These are phyloP conservation scores for Meloe dianella DNA, from an alignment of 2,888 invertebrate genomes.

Conservation along the genomic window DNA sequence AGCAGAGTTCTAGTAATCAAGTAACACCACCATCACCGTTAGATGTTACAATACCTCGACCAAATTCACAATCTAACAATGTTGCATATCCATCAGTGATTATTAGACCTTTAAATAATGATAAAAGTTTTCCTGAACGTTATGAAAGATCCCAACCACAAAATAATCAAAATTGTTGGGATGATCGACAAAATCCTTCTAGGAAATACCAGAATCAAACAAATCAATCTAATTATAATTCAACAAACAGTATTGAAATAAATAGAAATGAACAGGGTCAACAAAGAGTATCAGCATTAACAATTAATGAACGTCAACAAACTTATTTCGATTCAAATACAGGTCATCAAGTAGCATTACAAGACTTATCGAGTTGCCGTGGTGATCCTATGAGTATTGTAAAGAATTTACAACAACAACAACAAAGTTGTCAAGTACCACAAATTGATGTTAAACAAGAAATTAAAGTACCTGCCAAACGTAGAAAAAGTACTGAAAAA, in stretches of 20 bases:
- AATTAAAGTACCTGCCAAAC: constrained; percentile 53
- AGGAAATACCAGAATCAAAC: constrained; percentile 64
- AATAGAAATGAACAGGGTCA: constrained; percentile 43
- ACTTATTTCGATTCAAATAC: constrained; percentile 71
- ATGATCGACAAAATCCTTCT: constrained; percentile 61
- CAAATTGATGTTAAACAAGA: constrained; percentile 55
- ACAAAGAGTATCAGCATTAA: constrained; percentile 47
- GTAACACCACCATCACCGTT: constrained; percentile 72
- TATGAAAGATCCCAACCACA: constrained; percentile 59
- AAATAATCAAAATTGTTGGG: constrained; percentile 64
- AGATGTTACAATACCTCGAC: constrained; percentile 72
- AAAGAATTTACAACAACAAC: constrained; percentile 66
- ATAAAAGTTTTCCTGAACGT: constrained; percentile 64
- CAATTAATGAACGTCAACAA: constrained; percentile 65
- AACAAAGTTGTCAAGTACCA: constrained; percentile 50
- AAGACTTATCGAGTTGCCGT: constrained; percentile 75
- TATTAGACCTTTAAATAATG: constrained; percentile 72
- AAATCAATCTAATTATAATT: constrained; percentile 57
- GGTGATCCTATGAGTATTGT: constrained; percentile 80
- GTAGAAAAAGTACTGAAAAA: constrained; percentile 70
- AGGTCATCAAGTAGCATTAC: constrained; percentile 66
- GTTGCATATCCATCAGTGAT: constrained; percentile 86
- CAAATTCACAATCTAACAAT: constrained; percentile 64
- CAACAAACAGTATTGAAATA: constrained; percentile 54
- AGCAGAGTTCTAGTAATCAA: constrained; percentile 67